phyloP scores from a whole-genome alignment of 2,113 vertebrate genomes.

The Dicrurus megarhynchus region DNA sequence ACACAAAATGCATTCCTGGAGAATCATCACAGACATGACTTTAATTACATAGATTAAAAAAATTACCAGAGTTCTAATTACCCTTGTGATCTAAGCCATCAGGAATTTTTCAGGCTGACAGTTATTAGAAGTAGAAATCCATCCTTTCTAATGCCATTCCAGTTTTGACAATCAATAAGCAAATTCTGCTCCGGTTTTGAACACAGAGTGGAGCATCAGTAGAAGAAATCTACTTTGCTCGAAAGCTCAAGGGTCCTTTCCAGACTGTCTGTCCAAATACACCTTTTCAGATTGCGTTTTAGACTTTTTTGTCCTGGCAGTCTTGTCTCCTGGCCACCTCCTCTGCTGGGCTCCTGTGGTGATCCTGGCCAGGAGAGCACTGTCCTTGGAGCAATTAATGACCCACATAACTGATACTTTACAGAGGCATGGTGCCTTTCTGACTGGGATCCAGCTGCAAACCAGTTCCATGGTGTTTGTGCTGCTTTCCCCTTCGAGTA shows the following conservation, averaged over 20 bases:
- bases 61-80: background rate
- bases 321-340: background rate
- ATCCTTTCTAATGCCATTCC: background rate
- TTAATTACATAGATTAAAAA: background rate
- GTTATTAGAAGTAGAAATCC: background rate
- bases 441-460: background rate
- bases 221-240: background rate
- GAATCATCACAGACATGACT: background rate
- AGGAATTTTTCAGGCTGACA: background rate
- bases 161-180: background rate
- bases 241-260: background rate
- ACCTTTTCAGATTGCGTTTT: background rate
- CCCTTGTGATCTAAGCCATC: background rate
- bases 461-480: background rate
- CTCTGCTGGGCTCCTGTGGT: background rate
- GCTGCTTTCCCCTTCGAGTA: background rate
- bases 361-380: background rate
- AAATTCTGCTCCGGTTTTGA: background rate
- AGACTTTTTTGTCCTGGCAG: background rate
- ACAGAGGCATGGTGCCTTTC: background rate
- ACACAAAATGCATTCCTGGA: background rate
- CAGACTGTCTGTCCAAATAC: background rate
- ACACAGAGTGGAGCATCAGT: background rate
- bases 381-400: background rate
- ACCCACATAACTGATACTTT: background rate